Evolutionary conservation across 2,888 invertebrate genomes (phyloP).

Genomic region (Leptura quadrifasciata): DNA sequence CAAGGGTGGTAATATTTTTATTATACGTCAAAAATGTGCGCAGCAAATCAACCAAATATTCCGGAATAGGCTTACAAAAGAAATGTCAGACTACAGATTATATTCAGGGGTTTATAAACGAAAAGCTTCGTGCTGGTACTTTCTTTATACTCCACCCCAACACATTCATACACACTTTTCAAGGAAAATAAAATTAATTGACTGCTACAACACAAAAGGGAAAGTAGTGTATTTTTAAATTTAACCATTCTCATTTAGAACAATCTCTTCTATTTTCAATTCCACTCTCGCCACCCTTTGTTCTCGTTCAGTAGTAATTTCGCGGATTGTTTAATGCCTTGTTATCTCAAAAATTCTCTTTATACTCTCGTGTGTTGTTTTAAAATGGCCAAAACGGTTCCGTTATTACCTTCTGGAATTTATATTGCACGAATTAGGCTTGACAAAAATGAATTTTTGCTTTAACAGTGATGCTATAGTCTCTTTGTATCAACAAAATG

Average conservation of each 20-base stretch:
- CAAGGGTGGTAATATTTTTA: neutral
- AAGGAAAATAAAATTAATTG: constrained; percentile 33
- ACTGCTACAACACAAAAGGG: constrained; percentile 26
- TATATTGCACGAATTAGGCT: constrained; percentile 21
- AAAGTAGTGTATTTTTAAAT: constrained; percentile 29
- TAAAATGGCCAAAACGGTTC: constrained; percentile 18
- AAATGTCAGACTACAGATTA: constrained; percentile 16
- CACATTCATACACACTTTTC: constrained; percentile 32
- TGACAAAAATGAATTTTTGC: constrained; percentile 30
- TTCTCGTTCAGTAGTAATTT: constrained; percentile 32
- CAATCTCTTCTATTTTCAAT: constrained; percentile 36
- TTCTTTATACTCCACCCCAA: constrained; percentile 4
- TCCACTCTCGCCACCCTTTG: constrained; percentile 31
- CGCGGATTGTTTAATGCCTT: constrained; percentile 41
- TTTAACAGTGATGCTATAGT: neutral
- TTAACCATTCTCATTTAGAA: constrained; percentile 20
- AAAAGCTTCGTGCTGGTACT: neutral
- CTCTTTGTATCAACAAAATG: neutral
- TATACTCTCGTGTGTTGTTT: constrained; percentile 26
- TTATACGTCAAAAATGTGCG: neutral
- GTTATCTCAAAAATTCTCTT: constrained; percentile 42
- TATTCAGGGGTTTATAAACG: constrained; percentile 26
- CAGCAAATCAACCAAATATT: neutral
- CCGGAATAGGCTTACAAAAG: neutral
- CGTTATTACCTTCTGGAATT: constrained; percentile 30